Evolutionary conservation across 2,113 vertebrate genomes (phyloP), one percentile per base, ranked within the genome.

Genomic region (Cyprinodon tularosa): DNA sequence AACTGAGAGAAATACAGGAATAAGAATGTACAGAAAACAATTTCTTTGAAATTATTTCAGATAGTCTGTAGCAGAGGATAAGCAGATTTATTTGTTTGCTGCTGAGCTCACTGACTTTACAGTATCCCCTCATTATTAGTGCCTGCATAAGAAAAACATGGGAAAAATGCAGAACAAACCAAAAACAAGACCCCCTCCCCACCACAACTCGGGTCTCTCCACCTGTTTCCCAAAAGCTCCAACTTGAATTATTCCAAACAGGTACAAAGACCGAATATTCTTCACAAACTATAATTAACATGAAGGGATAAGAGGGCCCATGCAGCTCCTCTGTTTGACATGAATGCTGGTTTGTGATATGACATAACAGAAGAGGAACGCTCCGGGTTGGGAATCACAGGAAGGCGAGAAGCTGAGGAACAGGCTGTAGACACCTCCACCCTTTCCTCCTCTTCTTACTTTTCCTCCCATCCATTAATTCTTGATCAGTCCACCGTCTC

Each of bases 401-500:
- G 61, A 71, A 82, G 84, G 76, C 29, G 29, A 74, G 68, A 71
- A 84, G 73, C 66, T 12, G 59, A 80, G 85, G 10, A 37, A 73
- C 74, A 63, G 66, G 74, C 42, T 65, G 75, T 39, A 68, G 64
- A 70, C 68, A 77, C 45, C 60, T 66, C 4, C 20, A 63, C 60
- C 29, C 38, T 70, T 47, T 53, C 40, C 45, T 50, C 57, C 62
- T 59, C 53, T 47, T 68, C 44, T 47, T 45, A 29, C 36, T 80
- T 66, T 63, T 81, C 47, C 3, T 84, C 72, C 20, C 53, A 39
- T 44, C 12, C 36, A 65, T 94, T 91, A 96, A 86, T 83, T 93
- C 87, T 96, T 96, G 69, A 96, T 92, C 10, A 76, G 69, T 0
- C 95, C 96, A 0, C 95, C 96, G 0, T 96, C 96, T 12, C 96